phyloP scores from a whole-genome alignment of 2,888 invertebrate genomes.

The Cephus rjabovi region DNA sequence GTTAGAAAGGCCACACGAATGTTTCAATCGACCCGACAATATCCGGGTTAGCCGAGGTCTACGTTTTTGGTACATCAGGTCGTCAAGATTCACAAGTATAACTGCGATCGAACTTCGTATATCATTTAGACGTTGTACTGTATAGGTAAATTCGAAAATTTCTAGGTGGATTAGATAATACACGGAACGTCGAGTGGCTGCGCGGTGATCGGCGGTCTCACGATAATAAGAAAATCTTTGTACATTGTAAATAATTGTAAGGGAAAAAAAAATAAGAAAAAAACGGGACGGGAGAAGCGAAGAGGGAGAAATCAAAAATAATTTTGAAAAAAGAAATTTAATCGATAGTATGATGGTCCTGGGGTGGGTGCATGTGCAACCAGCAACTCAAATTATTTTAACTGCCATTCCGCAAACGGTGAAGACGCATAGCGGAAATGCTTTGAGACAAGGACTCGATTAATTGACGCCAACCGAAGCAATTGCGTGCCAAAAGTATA shows the following conservation, averaged over 20 bases:
- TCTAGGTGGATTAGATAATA: neutral
- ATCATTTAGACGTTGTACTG: neutral
- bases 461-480: neutral
- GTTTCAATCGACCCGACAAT: neutral
- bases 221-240: conserved; percentile 38
- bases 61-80: neutral
- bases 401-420: conserved; percentile 25
- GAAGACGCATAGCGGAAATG: neutral
- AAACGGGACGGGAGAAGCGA: conserved; percentile 6
- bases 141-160: neutral
- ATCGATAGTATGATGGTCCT: conserved; percentile 50
- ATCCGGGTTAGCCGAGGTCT: neutral
- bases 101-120: neutral
- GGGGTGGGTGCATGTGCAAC: conserved; percentile 62
- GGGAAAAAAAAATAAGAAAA: conserved; percentile 37
- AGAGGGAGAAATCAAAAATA: conserved; percentile 33
- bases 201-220: neutral
- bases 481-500: conserved; percentile 4
- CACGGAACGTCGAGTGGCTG: neutral
- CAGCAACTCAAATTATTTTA: conserved; percentile 36
- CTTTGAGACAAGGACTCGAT: conserved; percentile 3
- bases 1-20: neutral
- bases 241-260: conserved; percentile 57
- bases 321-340: conserved; percentile 30
- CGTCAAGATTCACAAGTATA: neutral